Evolutionary conservation across 2,113 vertebrate species (phyloP).

Genomic region (Macrotis lagotis): DNA sequence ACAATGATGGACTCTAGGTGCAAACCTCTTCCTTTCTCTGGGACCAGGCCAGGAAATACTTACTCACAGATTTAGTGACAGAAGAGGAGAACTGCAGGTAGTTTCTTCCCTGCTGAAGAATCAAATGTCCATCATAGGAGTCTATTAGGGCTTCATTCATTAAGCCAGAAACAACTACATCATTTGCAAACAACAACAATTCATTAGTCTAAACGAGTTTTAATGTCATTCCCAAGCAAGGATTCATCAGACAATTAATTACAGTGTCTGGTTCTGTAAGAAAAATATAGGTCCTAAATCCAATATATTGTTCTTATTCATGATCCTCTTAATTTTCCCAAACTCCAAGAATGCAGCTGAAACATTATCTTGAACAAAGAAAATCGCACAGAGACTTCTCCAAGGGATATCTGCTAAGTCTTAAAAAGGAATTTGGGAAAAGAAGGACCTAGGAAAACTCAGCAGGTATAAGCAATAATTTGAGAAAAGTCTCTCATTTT

Average conservation of each 20-base stretch:
- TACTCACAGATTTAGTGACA: slow-evolving; percentile 14
- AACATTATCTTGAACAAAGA: neutral
- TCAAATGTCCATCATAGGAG: slow-evolving; percentile 40
- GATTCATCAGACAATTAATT: slow-evolving; percentile 81
- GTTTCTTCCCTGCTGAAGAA: neutral
- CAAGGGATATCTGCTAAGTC: neutral
- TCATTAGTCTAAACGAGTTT: slow-evolving; percentile 66
- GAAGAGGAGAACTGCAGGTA: slow-evolving; percentile 34
- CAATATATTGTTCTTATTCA: neutral
- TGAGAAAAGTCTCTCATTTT: neutral
- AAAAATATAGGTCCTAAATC: slow-evolving; percentile 48
- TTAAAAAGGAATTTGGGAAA: neutral
- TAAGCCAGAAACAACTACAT: slow-evolving; percentile 70
- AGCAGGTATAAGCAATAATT: neutral
- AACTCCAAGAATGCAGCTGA: neutral
- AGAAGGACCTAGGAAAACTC: neutral
- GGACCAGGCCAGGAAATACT: slow-evolving; percentile 28
- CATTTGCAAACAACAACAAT: slow-evolving; percentile 75
- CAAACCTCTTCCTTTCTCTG: neutral
- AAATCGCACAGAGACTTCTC: neutral
- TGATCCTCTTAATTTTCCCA: neutral
- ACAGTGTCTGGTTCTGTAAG: slow-evolving; percentile 65
- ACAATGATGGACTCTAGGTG: neutral
- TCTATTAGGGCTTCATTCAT: slow-evolving; percentile 59
- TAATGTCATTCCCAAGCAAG: slow-evolving; percentile 73